Evolutionary conservation across 2,113 vertebrate genomes (phyloP), one percentile per base, ranked within the genome.

Genomic region (Zosterops japonicus): DNA sequence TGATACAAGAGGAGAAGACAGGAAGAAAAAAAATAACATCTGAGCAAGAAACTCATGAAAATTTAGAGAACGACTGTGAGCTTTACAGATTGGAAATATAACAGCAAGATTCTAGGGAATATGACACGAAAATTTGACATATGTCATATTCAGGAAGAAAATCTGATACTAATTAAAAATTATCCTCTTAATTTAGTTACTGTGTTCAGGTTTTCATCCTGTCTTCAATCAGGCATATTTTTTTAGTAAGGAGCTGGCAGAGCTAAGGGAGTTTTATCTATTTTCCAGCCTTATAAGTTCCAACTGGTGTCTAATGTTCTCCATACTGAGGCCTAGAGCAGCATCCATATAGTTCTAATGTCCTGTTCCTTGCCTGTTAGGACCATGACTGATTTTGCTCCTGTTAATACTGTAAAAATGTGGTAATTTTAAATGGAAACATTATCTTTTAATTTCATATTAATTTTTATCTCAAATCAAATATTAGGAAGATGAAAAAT

Each of bases 251-350:
- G 21, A 78, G 18, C 36, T 83, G 46, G 28, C 25, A 89, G 33
- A 69, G 18, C 8, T 76, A 9, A 44, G 8, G 52, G 14, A 79
- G 14, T 56, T 85, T 76, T 82, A 18, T 3, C 19, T 22, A 21
- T 68, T 87, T 85, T 11, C 12, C 17, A 47, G 21, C 3, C 22
- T 65, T 72, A 2, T 20, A 14, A 25, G 2, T 69, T 70, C 60
- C 56, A 79, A 0, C 8, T 64, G 24, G 5, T 78, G 27, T 35
- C 50, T 0, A 0, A 1, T 55, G 28, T 22, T 75, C n/a, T 60
- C 61, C 1, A 0, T 55, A 16, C 17, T 14, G 64, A 74, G 28
- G 28, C 8, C 20, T 28, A 47, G 24, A 55, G 39, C 24, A 78
- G 33, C 3, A 2, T 27, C 44, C 44, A 29, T 5, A 5, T 3